Evolutionary conservation across 2,797 vertebrate species (phyloP).

Genomic region (Xiphorhynchus erythropygius): DNA sequence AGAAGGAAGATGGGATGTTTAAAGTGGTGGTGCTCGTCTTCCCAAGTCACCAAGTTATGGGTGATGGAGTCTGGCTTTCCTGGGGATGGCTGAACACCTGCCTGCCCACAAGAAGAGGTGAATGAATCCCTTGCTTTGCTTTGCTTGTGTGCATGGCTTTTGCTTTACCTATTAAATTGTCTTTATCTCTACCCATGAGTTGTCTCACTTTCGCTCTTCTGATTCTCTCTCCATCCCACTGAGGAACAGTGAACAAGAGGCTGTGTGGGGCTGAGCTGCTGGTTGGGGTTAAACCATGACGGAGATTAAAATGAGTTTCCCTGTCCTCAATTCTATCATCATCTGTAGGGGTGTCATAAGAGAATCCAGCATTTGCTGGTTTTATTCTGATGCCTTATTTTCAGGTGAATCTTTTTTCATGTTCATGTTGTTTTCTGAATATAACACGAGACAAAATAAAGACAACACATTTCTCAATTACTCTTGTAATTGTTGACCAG

Average conservation of each 20-base stretch:
- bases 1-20: neutral
- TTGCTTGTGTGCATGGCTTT: accelerated
- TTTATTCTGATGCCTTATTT: neutral
- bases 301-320: neutral
- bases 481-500: neutral
- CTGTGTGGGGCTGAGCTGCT: neutral
- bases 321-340: neutral
- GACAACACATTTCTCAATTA: neutral
- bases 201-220: neutral
- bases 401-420: neutral
- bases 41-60: accelerated
- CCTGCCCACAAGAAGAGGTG: accelerated
- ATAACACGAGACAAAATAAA: neutral
- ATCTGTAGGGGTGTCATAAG: neutral
- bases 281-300: neutral
- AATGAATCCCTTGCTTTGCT: neutral
- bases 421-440: neutral
- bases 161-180: neutral
- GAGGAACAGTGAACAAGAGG: accelerated
- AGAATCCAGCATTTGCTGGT: neutral
- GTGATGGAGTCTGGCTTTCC: neutral
- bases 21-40: neutral
- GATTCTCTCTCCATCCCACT: neutral
- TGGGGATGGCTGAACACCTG: neutral
- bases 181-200: neutral